Evolutionary conservation across 2,797 vertebrate species (phyloP), one percentile per base, ranked within the genome.

Genomic region (Etheostoma perlongum): DNA sequence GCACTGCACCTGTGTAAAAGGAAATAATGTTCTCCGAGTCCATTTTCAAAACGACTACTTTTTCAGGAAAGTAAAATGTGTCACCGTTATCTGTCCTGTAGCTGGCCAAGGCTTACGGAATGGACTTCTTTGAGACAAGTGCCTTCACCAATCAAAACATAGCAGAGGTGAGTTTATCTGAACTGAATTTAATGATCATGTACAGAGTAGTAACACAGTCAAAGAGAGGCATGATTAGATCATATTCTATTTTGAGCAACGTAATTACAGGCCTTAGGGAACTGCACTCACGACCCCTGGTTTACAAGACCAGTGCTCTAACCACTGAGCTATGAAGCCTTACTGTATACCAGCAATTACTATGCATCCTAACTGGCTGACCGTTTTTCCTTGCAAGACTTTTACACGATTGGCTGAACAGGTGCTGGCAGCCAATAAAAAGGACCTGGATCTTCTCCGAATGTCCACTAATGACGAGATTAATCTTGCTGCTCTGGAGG

Each of bases 71-170:
- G 2, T 67, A 27, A 72, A 59, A 58, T 63, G n/a, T 55, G 2
- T 78, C 30, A 1, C 42, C 64, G 46, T 67, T 71, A 16, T 86
- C 47, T 83, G 36, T 78, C 59, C 90, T 71, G 1, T 91, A 99
- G 97, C 96, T 99, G 93, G 98, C 97, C 72, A 95, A 95, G 78
- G 97, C 98, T 79, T 98, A 98, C 6, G 97, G 97, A 81, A 98
- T 98, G 97, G 97, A 97, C 87, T 98, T 98, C 94, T 98, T 95
- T 71, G 97, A 99, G 95, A 98, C 98, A 96, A 99, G 97, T 95
- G 97, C 97, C 96, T 99, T 97, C 95, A 99, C 96, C 91, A 98
- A 97, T 90, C 94, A 96, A 82, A 98, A 98, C 80, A 98, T 99
- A 82, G 96, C 97, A 88, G 98, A 99, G 97, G 98, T 98, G 91